A percentile compares a stretch with the other conserved stretches of the same genome.
These are phyloP conservation scores for Hermaeophaga mercurialis DNA, from an alignment of 2,888 invertebrate genomes.

Conservation along the genomic window DNA sequence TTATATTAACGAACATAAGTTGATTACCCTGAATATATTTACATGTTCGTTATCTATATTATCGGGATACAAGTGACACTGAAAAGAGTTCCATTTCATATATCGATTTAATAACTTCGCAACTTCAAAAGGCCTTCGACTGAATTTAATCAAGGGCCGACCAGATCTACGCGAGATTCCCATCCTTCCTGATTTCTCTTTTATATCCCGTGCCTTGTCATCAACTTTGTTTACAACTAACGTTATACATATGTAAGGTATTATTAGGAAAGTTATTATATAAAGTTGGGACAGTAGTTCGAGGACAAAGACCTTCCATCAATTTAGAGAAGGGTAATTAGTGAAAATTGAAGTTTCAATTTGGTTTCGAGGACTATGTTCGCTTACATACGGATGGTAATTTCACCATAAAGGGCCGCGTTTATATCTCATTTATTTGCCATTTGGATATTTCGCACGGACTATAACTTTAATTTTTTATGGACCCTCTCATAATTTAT, in stretches of 20 bases:
- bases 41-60: too few relatives aligned
- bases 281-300: conserved; percentile 1
- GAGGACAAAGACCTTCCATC: conserved; percentile 5
- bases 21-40: too few relatives aligned
- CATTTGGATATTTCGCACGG: too few relatives aligned
- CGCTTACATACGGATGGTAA: too few relatives aligned
- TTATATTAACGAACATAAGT: too few relatives aligned
- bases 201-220: conserved; percentile 22
- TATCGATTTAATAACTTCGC: neutral
- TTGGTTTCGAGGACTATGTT: too few relatives aligned
- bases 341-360: too few relatives aligned
- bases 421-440: too few relatives aligned
- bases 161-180: neutral
- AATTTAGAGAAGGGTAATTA: too few relatives aligned
- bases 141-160: neutral
- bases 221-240: conserved; percentile 25
- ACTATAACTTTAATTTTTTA: too few relatives aligned
- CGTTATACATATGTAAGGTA: conserved; percentile 7
- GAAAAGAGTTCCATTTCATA: conserved; percentile 1
- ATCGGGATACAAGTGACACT: conserved; percentile 6
- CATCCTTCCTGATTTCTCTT: conserved; percentile 19
- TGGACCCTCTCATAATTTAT: too few relatives aligned
- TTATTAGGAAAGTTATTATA: conserved; percentile 9
- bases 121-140: conserved; percentile 1
- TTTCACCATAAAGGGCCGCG: too few relatives aligned